Evolutionary conservation across 2,888 invertebrate species (phyloP), one percentile per base, ranked within the genome.

Genomic region (Autographa gamma): DNA sequence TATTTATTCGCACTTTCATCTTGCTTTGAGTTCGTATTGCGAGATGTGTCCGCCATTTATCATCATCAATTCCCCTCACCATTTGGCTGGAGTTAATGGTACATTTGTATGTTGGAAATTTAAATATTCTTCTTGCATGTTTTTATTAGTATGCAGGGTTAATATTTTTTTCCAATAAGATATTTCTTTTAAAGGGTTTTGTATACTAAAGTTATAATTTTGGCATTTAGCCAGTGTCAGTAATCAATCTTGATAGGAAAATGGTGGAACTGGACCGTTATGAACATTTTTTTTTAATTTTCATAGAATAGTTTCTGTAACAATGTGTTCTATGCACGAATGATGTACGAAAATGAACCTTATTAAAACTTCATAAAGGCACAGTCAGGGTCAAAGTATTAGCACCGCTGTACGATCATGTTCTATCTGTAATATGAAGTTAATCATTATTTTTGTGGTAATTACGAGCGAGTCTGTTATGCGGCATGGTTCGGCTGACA

Each of bases 401-500:
- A 48, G n/a, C 38, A 11, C 38, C 38, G 38, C n/a, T n/a, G 7
- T 48, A 60, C 71, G 71, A 63, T 61, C 25, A 52, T 5, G 59
- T 19, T 67, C 66, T 60, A 66, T 71, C 76, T 63, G 69, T 63
- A 71, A 71, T 71, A 79, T 52, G 63, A 63, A 70, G 71, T 68
- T 75, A 71, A 75, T 82, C 73, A 73, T 77, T 52, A 63, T 78
- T 82, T 80, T 77, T 73, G 76, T 74, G 60, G 70, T 74, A 83
- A 78, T 83, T 78, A 74, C 71, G 63, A 48, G 52, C 73, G 54
- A 59, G 70, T 72, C 60, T 58, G 77, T 82, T 83, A 84, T 83
- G 81, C 80, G 77, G 79, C 79, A 77, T 81, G 76, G 79, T 84
- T 85, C 74, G 79, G 65, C 81, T 81, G 87, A 84, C 87, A 87